Base-by-base conservation (phyloP, 2,888 invertebrate genomes). In the Notodonta dromedarius region DNA sequence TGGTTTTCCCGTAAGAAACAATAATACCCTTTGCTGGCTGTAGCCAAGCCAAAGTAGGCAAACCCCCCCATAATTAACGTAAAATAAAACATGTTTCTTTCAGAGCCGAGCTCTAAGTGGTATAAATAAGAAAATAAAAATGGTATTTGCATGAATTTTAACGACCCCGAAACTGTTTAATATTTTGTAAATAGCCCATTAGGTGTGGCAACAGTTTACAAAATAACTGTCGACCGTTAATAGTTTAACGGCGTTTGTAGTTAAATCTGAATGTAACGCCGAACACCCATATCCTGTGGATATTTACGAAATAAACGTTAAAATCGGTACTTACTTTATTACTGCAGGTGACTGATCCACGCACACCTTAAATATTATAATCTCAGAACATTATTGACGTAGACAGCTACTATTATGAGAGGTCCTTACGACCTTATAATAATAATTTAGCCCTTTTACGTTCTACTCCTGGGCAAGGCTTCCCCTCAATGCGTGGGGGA, bases 101-200 rank as follows among this genome's bases (percentile, higher is more conserved):
- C 9, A n/a, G 3, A 54, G 39, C 5, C 12, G 13, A 54, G 2
- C 51, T 35, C 51, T 35, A 56, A 56, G 52, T 11, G 6, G 44
- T 35, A 42, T 44, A 56, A 44, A 56, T 56, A 44, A 44, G 24
- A 44, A 56, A 58, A 66, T 65, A 74, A 65, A 71, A 74, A 76
- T 68, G 68, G 67, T 68, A 70, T 79, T 73, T 70, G 71, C 74
- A 74, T 74, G 70, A 63, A 73, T 61, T 74, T 84, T 83, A 78
- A 83, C 76, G 78, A 78, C 70, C 79, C 74, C 74, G 66, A 79
- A 82, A 82, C 76, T 77, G 78, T 78, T 78, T 73, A 76, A 80
- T 88, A 88, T 88, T 90, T 90, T 84, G 86, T 87, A 90, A 90
- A 89, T 88, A 89, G 61, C 73, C 76, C 71, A 76, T 77, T 76